These are phyloP conservation scores for Colaptes auratus DNA, from an alignment of 2,113 vertebrate species.

Conservation along the genomic window DNA sequence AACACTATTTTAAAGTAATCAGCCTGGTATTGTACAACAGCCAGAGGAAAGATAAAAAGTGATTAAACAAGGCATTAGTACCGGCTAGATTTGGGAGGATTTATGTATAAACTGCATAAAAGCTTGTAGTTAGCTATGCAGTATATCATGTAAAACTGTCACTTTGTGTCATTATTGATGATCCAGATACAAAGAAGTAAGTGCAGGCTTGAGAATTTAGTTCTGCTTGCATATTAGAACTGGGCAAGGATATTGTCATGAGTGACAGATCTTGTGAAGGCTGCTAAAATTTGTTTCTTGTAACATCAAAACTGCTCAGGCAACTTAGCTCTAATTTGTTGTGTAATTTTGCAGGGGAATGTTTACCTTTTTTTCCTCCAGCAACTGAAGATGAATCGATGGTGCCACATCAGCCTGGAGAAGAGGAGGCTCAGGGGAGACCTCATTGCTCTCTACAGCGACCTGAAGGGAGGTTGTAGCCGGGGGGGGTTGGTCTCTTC, in stretches of 20 bases:
- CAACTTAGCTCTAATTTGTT: neutral
- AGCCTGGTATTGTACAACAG: neutral
- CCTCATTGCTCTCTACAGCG: too few species aligned
- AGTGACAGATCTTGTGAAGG: neutral
- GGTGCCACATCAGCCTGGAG: neutral
- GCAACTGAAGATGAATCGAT: neutral
- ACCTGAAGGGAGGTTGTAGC: too few species aligned
- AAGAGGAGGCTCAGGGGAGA: too few species aligned
- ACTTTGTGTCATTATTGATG: slow-evolving; percentile 31
- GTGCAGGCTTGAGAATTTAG: neutral
- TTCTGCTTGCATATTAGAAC: neutral
- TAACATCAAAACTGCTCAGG: neutral
- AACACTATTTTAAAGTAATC: slow-evolving; percentile 24
- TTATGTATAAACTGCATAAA: slow-evolving; percentile 28
- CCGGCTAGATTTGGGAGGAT: slow-evolving; percentile 13
- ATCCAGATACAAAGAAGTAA: neutral
- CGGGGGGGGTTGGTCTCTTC: too few species aligned
- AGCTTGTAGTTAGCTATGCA: slow-evolving; percentile 9
- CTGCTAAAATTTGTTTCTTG: neutral
- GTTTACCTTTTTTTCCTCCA: neutral
- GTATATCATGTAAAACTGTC: slow-evolving; percentile 28
- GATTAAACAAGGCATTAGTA: slow-evolving; percentile 25
- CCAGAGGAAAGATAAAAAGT: slow-evolving; percentile 15
- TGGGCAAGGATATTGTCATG: neutral
- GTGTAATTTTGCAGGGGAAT: neutral